Evolutionary conservation across 2,113 vertebrate species (phyloP).

Genomic region (Zingel zingel): DNA sequence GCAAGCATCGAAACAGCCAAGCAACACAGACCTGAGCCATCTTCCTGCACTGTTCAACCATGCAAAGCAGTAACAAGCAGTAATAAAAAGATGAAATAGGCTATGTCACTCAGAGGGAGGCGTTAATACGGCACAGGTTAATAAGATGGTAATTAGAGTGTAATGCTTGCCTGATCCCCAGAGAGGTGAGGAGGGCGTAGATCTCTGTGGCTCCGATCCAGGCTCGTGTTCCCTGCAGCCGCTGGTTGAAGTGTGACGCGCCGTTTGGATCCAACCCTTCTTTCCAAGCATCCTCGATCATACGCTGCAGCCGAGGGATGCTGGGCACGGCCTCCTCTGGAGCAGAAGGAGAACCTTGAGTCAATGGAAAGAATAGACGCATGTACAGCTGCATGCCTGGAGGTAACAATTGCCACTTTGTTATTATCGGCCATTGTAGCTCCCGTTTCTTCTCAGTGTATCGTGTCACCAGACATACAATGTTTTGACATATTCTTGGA

Average conservation of each 20-base stretch:
- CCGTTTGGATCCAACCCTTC: constrained; percentile 95
- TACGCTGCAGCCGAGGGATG: constrained; percentile 91
- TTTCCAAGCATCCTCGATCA: constrained; percentile 94
- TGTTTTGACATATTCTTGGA: not conserved
- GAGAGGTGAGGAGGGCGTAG: constrained; percentile 90
- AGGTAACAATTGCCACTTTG: too few species aligned
- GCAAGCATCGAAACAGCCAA: too few species aligned
- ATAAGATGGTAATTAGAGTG: not conserved
- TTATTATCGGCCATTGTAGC: too few species aligned
- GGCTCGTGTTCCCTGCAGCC: constrained; percentile 89
- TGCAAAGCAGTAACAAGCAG: too few species aligned
- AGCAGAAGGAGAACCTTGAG: constrained; percentile 41
- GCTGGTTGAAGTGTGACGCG: constrained; percentile 90
- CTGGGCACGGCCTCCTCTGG: constrained; percentile 87
- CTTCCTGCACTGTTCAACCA: too few species aligned
- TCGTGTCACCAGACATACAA: not conserved
- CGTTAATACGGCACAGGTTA: too few species aligned
- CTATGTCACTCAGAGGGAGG: too few species aligned
- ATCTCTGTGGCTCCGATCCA: constrained; percentile 99
- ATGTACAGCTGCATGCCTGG: not conserved
- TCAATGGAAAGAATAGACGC: not conserved
- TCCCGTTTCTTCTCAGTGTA: not conserved
- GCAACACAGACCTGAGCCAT: too few species aligned
- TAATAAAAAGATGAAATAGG: too few species aligned
- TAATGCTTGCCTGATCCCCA: constrained; percentile 87